phyloP scores from a whole-genome alignment of 2,797 vertebrate genomes.

The Acrossocheilus fasciatus region DNA sequence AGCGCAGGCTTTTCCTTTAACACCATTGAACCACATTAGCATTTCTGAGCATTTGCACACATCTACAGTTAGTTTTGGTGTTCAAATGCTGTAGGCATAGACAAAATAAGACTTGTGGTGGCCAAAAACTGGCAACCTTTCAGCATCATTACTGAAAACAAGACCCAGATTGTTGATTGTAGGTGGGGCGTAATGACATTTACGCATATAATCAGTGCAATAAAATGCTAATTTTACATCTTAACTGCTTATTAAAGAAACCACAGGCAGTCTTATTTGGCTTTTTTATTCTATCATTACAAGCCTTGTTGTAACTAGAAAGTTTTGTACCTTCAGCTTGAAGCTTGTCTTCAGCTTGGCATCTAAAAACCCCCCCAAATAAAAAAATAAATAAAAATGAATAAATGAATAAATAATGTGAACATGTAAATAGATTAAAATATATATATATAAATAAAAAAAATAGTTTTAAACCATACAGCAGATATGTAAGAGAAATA shows the following conservation, averaged over 20 bases:
- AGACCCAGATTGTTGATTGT: not conserved
- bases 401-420: too few relatives aligned
- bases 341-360: not conserved
- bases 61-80: not conserved
- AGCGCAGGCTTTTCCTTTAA: conserved; percentile 4
- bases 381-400: not conserved
- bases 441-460: too few relatives aligned
- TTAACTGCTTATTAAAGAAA: conserved; percentile 10
- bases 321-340: not conserved
- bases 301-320: not conserved
- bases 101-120: not conserved
- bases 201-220: not conserved
- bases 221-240: not conserved
- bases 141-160: conserved; percentile 1
- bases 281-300: not conserved
- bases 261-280: not conserved
- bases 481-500: not conserved
- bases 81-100: not conserved
- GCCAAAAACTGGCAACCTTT: not conserved
- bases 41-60: not conserved
- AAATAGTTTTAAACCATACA: not conserved
- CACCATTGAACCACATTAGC: conserved; percentile 10
- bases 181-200: not conserved
- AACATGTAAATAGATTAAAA: too few relatives aligned
- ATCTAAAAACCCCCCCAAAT: not conserved